Base-by-base conservation (phyloP, 2,797 vertebrate genomes). In the Coregonus ussuriensis region DNA sequence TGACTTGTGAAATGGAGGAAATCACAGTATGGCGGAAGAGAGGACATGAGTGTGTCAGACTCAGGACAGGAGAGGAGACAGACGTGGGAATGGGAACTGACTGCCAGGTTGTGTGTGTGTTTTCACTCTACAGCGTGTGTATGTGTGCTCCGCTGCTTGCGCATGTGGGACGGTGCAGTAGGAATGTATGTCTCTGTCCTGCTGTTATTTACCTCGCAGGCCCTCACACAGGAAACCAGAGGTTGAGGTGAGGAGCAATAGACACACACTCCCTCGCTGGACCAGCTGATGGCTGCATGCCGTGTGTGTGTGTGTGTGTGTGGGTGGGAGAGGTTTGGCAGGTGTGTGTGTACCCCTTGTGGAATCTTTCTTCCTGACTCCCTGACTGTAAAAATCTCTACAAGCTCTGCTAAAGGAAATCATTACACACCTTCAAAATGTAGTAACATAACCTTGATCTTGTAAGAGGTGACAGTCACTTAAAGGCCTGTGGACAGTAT, bases 201-300 rank as follows among this genome's bases (percentile, higher is more conserved):
- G 86, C 83, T 90, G 80, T 79, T 86, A 84, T 91, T 91, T 90
- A 87, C 87, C 84, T 86, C 88, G 65, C 82, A 85, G 77, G 78
- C 87, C 85, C 89, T 85, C 72, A 81, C 81, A 90, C 80, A 87
- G 91, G 84, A 92, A 89, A 85, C 84, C 83, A 79, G 82, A 89
- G 86, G 90, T 87, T 81, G 87, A 86, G 81, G 83, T 82, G 78
- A 62, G 69, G 80, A 87, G 88, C 89, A 88, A 85, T 87, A 85
- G 85, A 77, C 85, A 90, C 85, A 86, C 86, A 79, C 89, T 77
- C 69, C 56, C 80, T 79, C 82, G 71, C 86, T 80, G 80, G 79
- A 89, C 85, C n/a, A 59, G 59, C 80, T 80, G 53, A 82, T 83
- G 66, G 77, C 82, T 81, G 52, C 33, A 41, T 2, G 1, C 4